Percentiles rank a stretch among this genome's conserved stretches.
Conservation (phyloP, 2,888 invertebrate genomes). For the Sinohyriopsis cumingii region DNA sequence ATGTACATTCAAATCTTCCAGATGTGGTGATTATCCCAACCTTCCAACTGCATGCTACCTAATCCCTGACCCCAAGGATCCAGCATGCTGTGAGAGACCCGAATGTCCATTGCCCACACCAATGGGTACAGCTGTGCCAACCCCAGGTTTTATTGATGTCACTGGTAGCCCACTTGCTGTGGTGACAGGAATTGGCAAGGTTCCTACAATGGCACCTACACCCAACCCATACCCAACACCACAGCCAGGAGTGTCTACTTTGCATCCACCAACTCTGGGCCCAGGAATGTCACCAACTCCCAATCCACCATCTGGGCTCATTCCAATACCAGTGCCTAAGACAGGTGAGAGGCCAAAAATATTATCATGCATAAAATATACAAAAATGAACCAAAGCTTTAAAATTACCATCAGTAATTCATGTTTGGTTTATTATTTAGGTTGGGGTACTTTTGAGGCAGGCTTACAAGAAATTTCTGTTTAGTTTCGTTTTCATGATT, state of each 20-base stretch:
- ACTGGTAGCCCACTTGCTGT: slow-evolving; percentile 36
- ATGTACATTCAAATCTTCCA: slow-evolving; percentile 10
- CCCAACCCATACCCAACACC: slow-evolving; percentile 2
- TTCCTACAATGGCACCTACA: slow-evolving; percentile 14
- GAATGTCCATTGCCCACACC: slow-evolving; percentile 40
- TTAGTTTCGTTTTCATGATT: too few relatives aligned
- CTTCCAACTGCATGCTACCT: slow-evolving; percentile 40
- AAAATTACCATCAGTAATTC: too few relatives aligned
- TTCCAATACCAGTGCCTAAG: slow-evolving; percentile 27
- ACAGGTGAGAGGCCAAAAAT: slow-evolving; percentile 12
- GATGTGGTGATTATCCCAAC: slow-evolving; percentile 43
- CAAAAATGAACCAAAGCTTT: too few relatives aligned
- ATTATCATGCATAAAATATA: not conserved
- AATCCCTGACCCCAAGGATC: slow-evolving; percentile 52
- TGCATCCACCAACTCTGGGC: not conserved
- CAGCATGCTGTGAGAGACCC: slow-evolving; percentile 51
- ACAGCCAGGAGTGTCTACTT: slow-evolving; percentile 5
- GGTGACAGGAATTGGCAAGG: slow-evolving; percentile 38
- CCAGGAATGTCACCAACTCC: not conserved
- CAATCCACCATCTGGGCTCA: slow-evolving; percentile 25
- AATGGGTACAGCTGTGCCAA: slow-evolving; percentile 24
- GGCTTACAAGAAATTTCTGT: too few relatives aligned
- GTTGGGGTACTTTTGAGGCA: too few relatives aligned
- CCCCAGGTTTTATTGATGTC: slow-evolving; percentile 38
- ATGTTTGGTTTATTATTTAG: too few relatives aligned